phyloP scores from a whole-genome alignment of 2,888 invertebrate genomes.

The Eucriotettix oculatus region DNA sequence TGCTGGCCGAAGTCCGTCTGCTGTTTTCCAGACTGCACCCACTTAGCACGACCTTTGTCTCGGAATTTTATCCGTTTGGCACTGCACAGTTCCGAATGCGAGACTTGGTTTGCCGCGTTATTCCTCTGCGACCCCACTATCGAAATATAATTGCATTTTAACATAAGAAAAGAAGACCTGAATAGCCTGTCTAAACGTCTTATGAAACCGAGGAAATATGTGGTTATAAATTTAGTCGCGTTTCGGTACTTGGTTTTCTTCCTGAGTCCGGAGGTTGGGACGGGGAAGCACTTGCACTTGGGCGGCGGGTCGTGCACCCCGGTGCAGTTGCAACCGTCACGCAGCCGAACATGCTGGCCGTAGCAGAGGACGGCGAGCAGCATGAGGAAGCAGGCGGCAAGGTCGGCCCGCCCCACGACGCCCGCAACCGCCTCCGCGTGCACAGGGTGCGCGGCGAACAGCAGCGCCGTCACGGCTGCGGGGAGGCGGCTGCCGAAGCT shows the following conservation, averaged over 20 bases:
- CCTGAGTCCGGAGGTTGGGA: neutral
- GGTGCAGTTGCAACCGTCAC: conserved; percentile 7
- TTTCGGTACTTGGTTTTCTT: neutral
- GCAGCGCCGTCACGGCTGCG: conserved; percentile 48
- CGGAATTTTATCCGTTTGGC: neutral
- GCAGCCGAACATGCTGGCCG: conserved; percentile 45
- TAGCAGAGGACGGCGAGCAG: conserved; percentile 76
- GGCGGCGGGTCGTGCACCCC: neutral
- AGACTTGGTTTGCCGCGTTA: neutral
- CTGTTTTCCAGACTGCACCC: too few species aligned
- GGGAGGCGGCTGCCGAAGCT: conserved; percentile 10
- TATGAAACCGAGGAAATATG: neutral
- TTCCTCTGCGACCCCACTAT: too few species aligned
- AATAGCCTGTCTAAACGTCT: neutral
- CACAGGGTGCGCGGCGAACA: conserved; percentile 90
- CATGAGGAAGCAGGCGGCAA: conserved; percentile 82
- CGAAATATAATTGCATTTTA: neutral
- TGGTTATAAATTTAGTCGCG: too few species aligned
- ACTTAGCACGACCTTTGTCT: neutral
- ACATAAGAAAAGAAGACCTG: neutral
- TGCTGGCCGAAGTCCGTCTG: too few species aligned
- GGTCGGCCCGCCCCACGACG: conserved; percentile 86
- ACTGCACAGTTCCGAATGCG: neutral
- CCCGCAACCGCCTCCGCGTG: conserved; percentile 95
- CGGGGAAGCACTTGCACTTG: neutral